A percentile compares a stretch with the other conserved stretches of the same genome.
These are phyloP conservation scores for Bettongia penicillata DNA, from an alignment of 2,113 vertebrate species.

Conservation along the genomic window DNA sequence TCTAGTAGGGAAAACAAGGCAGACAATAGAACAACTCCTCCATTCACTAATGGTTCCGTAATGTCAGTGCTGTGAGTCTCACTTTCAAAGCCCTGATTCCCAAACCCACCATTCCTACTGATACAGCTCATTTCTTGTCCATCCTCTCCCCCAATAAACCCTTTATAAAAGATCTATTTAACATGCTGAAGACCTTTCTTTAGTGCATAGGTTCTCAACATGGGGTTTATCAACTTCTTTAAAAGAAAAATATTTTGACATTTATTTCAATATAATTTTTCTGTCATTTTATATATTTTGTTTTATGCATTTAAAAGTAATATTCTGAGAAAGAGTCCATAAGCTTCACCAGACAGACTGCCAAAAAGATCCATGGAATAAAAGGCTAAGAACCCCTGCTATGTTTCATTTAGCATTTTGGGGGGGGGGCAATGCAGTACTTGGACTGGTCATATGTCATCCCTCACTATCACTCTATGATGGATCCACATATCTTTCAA, in stretches of 20 bases:
- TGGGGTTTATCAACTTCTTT: background rate
- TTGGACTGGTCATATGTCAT: background rate
- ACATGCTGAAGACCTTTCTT: background rate
- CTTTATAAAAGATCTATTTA: background rate
- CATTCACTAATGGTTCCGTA: background rate
- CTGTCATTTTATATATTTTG: background rate
- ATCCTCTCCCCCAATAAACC: background rate
- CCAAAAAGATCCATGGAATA: background rate
- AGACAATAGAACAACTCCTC: background rate
- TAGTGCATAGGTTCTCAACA: background rate
- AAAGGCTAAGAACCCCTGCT: background rate
- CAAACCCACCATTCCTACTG: background rate
- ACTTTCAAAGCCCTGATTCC: background rate
- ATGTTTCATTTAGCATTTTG: background rate
- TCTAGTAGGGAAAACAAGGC: background rate
- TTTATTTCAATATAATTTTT: background rate
- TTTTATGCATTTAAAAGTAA: background rate
- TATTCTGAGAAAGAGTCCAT: background rate
- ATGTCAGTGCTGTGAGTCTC: background rate
- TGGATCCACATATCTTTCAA: background rate
- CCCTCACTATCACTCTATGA: background rate
- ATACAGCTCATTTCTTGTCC: background rate
- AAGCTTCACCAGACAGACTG: background rate
- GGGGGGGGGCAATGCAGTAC: background rate
- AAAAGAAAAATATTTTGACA: background rate